A percentile compares a stretch with the other conserved stretches of the same genome.
These are phyloP conservation scores for Lochmaea crataegi DNA, from an alignment of 2,888 invertebrate species.

Conservation along the genomic window DNA sequence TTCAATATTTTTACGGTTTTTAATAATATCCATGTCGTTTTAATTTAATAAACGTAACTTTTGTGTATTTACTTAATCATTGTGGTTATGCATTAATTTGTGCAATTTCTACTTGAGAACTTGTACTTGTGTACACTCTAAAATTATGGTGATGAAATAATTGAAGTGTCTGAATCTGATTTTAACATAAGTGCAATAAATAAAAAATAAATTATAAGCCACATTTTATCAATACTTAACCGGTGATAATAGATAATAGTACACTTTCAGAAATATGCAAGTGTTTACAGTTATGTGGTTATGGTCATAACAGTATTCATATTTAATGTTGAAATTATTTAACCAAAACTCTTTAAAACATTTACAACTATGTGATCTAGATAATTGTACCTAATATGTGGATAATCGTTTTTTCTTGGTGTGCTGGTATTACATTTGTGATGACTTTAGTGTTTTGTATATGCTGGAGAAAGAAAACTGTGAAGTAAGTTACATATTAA, in stretches of 20 bases:
- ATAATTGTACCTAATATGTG: conserved; percentile 44
- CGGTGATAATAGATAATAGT: conserved; percentile 12
- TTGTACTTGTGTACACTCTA: not conserved
- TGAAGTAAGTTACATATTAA: conserved; percentile 57
- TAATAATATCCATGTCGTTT: not conserved
- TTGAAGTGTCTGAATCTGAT: not conserved
- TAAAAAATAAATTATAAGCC: too few species aligned
- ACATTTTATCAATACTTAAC: conserved; percentile 10
- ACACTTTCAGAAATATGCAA: conserved; percentile 15
- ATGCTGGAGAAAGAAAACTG: conserved; percentile 62
- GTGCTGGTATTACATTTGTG: conserved; percentile 57
- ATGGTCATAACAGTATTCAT: conserved; percentile 24
- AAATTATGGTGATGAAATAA: not conserved
- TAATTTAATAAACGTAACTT: not conserved
- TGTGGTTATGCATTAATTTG: not conserved
- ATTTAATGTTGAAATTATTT: conserved; percentile 12
- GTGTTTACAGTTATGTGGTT: conserved; percentile 32
- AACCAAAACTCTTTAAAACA: conserved; percentile 8
- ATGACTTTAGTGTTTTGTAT: conserved; percentile 60
- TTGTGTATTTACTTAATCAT: not conserved
- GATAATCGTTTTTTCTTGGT: conserved; percentile 50
- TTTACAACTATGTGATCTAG: conserved; percentile 30
- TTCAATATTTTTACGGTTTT: not conserved
- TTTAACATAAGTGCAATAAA: not conserved
- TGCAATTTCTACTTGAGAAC: not conserved